phyloP scores from a whole-genome alignment of 2,888 invertebrate genomes.

The Campoletis raptor region DNA sequence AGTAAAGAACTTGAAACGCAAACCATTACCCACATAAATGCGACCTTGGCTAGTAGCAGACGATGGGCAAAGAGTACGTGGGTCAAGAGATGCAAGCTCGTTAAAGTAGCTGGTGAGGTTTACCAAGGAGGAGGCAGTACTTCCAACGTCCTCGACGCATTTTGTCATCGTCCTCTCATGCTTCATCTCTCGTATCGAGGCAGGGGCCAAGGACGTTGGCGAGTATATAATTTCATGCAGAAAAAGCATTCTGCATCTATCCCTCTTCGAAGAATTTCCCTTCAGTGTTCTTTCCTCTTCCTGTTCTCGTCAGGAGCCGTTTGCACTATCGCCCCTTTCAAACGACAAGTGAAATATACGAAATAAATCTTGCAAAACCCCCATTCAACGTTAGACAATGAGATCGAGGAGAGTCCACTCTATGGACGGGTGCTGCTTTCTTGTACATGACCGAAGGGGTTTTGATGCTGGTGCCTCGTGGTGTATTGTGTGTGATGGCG shows the following conservation, averaged over 20 bases:
- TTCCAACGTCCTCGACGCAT: slow-evolving; percentile 42
- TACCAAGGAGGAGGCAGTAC: slow-evolving; percentile 38
- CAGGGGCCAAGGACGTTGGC: slow-evolving; percentile 38
- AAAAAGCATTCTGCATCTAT: slow-evolving; percentile 29
- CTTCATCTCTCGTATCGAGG: slow-evolving; percentile 50
- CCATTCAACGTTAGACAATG: slow-evolving; percentile 84
- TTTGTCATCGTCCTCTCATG: slow-evolving; percentile 31
- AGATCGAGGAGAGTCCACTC: slow-evolving; percentile 80
- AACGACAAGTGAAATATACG: slow-evolving; percentile 85
- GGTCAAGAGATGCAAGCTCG: slow-evolving; percentile 53
- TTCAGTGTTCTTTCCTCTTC: slow-evolving; percentile 14
- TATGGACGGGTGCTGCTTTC: slow-evolving; percentile 77
- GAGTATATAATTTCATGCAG: slow-evolving; percentile 9
- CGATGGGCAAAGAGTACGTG: slow-evolving; percentile 9
- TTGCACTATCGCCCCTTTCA: slow-evolving; percentile 84
- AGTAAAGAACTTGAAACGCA: background rate
- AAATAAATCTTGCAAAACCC: slow-evolving; percentile 85
- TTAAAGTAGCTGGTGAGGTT: slow-evolving; percentile 61
- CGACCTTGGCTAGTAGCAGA: slow-evolving; percentile 10
- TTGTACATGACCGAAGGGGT: slow-evolving; percentile 63
- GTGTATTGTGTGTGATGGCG: slow-evolving; percentile 80
- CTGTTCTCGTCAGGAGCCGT: slow-evolving; percentile 73
- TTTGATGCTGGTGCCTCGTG: slow-evolving; percentile 61
- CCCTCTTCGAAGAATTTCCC: slow-evolving; percentile 20
- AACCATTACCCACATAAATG: slow-evolving; percentile 11